Base-by-base conservation (phyloP, 1,140 invertebrate species). In the Drosophila pseudoobscura region DNA sequence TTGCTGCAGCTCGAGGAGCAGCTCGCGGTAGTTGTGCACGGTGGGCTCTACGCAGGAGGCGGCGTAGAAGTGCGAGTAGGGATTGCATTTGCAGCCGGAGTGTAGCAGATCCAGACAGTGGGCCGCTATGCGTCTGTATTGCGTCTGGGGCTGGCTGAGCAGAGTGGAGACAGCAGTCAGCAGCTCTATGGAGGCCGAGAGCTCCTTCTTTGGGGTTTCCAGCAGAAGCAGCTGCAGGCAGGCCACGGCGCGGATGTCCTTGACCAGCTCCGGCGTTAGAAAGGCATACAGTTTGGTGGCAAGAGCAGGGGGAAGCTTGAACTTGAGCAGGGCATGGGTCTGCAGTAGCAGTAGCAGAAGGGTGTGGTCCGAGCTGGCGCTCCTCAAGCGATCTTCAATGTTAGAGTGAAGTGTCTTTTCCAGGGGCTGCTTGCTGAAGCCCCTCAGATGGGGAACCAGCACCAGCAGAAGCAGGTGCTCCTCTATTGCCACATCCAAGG, bases 21-120 rank as follows among this genome's bases (percentile, higher is more conserved):
- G 95, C 13, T 96, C 94, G 62, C 97, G 93, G 82, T 97, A 98
- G 20, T 95, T 95, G 53, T 96, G 94, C 3, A 98, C 94, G 11
- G 94, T 93, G 0, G 94, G 91, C 63, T 93, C 92, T 43, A 94
- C 94, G 26, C 91, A 93, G 92, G 98, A 97, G 3, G 95, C 94
- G 59, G 93, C 85, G 68, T 95, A 93, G 83, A 95, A 96, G 55
- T 95, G 92, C 35, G 92, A 92, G 78, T 97, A 96, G 1, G 90
- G 90, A 72, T 82, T 75, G 1, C 52, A 13, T 26, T 71, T 76
- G 43, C 47, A 8, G 0, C 52, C 9, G 20, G 24, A 17, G 20
- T 71, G 54, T 0, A 90, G 9, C 6, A 82, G 15, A 44, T 88
- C 47, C 47, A 91, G 49, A 35, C 87, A 90, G 31, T 91, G 87